Base-by-base conservation (phyloP, 2,888 invertebrate genomes). In the Anthrax anthrax region DNA sequence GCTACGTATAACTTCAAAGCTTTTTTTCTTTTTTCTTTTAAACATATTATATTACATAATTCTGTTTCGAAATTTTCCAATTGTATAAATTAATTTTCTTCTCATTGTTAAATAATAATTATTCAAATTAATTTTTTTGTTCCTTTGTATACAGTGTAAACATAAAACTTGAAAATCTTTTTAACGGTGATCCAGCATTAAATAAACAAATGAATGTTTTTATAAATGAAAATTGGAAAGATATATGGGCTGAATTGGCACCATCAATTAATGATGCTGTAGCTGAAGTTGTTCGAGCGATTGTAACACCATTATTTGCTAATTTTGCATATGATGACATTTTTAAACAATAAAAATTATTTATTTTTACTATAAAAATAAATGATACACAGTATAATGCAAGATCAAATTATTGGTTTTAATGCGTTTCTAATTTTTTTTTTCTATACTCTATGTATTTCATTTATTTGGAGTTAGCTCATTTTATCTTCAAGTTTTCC, bases 271-370 rank as follows among this genome's bases (percentile, higher is more conserved):
- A 41, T 23, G 37, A 37, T 19, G 58, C 61, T 1, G 56, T 63
- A 16, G 56, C 52, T 2, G 49, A 52, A 13, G 56, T 62, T n/a
- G 58, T 60, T 44, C 46, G 53, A 34, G 54, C 58, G 37, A 54
- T 62, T 23, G 37, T 60, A 0, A 58, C 58, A 45, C 50, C 60
- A 45, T 55, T 64, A 16, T 57, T 65, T 51, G 29, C 41, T n/a
- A 41, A 37, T 17, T 27, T 42, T 27, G 23, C 40, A 18, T 42
- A 40, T 17, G 46, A 46, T 23, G 42, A 41, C 13, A 29, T 41
- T 16, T 46, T 16, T 42, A 23, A 40, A 37, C 32, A 18, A 23
- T 23, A 23, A 23, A 23, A 23, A 23, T 6, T 23, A 6, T 23
- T 23, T 8, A 23, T 23, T 23, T 23, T 23, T 23, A 23, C 23